Base-by-base conservation (phyloP, 1,140 invertebrate species). In the Harlomillsia oculata region DNA sequence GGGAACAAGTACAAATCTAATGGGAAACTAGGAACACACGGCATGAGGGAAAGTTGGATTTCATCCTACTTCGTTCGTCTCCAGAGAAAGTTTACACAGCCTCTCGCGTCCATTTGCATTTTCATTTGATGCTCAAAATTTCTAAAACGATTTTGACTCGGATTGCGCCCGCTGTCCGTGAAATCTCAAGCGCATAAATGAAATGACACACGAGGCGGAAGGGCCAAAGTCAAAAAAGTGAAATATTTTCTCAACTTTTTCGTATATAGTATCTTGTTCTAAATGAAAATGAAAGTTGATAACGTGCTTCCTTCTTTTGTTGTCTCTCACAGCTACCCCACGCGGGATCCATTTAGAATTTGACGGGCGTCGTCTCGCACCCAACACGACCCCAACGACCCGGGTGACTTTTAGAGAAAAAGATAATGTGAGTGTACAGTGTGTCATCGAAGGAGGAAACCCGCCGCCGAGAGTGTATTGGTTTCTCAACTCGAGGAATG, bases 371-470 rank as follows among this genome's bases (percentile, higher is more conserved):
- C 56, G 62, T 18, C 41, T 65, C 20, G 46, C 62, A 48, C 64
- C 61, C 55, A 58, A 59, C n/a, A 46, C 67, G 1, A 62, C 65
- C 23, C 62, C 70, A 21, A 53, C 60, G 29, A 57, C 44, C 25
- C 52, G 60, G 28, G 71, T 70, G 28, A 70, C 63, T 34, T 65
- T 62, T 46, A 67, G 34, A 56, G 65, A 48, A 49, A 63, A 53
- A 54, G 63, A 65, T 41, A 65, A 65, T 53, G 53, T 90, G 28
- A 82, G 80, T 37, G 77, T 91, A 46, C 78, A 84, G 60, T 92
- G 88, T 68, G 80, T 87, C 4, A 84, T 83, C 48, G 86, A 88
- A 71, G 85, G 86, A 61, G 85, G 85, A 20, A 62, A 85, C 59
- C 86, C 87, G 0, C 77, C 82, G 1, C 84, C 86, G 6, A 76